Base-by-base conservation (phyloP, 2,113 vertebrate species). In the Dissostichus mawsoni region DNA sequence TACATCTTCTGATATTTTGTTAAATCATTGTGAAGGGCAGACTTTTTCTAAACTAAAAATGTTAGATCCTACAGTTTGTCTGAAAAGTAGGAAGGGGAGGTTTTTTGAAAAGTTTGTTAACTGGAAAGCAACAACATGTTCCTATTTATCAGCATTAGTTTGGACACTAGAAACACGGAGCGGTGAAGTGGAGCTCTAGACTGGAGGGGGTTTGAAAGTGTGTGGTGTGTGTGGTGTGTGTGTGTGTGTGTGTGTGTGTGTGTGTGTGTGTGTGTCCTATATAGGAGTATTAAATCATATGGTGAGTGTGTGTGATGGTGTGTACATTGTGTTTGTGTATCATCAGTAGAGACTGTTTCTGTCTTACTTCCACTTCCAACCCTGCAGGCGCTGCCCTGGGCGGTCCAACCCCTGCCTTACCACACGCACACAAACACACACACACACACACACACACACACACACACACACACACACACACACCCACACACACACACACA, bases 381-480 rank as follows among this genome's bases (percentile, higher is more conserved):
- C 78, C 88, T 89, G 78, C 77, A 86, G 93, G 92, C 84, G 50
- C 61, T 81, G 87, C 92, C 87, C 84, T 45, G 59, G 89, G 92
- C 80, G 23, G 17, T 74, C 57, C 53, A 70, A 3, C 69, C 71
- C 53, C 44, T 53, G 41, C 11, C 74, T 68, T 25, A 18, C 50
- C 74, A 36, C 74, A 67, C 33, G 25, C 52, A 53, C 67, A 67
- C 52, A 76, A 53, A 59, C 45, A 59, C 16, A 29, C 52, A 52
- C 44, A 52, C 55, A 55, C 56, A 20, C 56, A 36, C 56, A 51
- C 70, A 20, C 53, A 29, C 69, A 48, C 45, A 17, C 64, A 51
- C 53, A 51, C 53, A 51, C 74, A 70, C 67, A n/a, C 62, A 53
- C 50, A 20, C 61, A 72, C 61, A 53, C 64, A 69, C 65, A 50